These are phyloP conservation scores for Euglossa dilemma DNA, from an alignment of 1,140 invertebrate genomes.

Conservation along the genomic window DNA sequence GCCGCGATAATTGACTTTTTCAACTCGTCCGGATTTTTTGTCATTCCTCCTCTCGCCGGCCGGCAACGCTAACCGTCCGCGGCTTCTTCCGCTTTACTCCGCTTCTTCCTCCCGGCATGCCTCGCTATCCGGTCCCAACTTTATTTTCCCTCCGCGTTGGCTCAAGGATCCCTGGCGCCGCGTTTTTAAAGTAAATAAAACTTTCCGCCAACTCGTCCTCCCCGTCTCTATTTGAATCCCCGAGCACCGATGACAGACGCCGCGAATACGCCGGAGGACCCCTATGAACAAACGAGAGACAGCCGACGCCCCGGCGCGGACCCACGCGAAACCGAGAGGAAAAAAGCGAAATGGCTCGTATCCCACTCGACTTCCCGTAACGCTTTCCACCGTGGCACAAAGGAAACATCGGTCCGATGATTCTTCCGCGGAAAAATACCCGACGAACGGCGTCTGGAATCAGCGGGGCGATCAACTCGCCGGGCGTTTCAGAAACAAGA, in stretches of 20 bases:
- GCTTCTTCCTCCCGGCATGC: background rate
- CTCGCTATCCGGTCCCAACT: slow-evolving; percentile 51
- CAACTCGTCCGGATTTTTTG: slow-evolving; percentile 55
- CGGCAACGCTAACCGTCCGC: slow-evolving; percentile 28
- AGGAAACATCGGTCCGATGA: background rate
- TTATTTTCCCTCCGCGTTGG: slow-evolving; percentile 56
- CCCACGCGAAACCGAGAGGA: background rate
- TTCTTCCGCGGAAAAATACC: background rate
- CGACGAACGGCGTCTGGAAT: background rate
- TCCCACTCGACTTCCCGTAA: background rate
- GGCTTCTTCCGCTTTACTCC: slow-evolving; percentile 21
- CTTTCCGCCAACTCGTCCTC: slow-evolving; percentile 47
- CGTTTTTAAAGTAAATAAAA: slow-evolving; percentile 70
- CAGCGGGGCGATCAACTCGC: background rate
- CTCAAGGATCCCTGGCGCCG: slow-evolving; percentile 64
- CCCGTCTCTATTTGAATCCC: slow-evolving; percentile 53
- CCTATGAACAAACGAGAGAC: slow-evolving; percentile 19
- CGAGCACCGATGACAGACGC: slow-evolving; percentile 55
- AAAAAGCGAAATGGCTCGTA: background rate
- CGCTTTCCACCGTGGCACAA: background rate
- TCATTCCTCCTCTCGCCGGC: slow-evolving; percentile 27
- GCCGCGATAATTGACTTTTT: slow-evolving; percentile 64
- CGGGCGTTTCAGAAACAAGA: background rate
- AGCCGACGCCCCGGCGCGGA: background rate
- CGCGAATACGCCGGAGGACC: slow-evolving; percentile 43